A percentile compares a stretch with the other conserved stretches of the same genome.
phyloP scores from a whole-genome alignment of 1,140 invertebrate species.

The Euura lappo region DNA sequence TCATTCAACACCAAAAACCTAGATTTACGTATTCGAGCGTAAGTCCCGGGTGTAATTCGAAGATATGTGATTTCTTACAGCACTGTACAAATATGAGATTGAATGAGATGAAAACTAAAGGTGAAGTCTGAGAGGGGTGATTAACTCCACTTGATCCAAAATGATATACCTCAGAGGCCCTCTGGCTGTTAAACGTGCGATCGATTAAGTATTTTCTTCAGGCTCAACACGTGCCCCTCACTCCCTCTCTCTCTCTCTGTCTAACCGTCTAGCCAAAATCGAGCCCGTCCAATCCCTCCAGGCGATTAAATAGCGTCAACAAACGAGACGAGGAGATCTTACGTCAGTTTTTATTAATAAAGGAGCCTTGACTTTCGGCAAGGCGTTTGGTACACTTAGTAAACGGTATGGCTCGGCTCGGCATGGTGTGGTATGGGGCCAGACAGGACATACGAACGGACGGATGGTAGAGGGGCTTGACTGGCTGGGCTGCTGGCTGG shows the following conservation, averaged over 20 bases:
- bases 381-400: constrained; percentile 1
- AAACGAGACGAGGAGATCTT: not conserved
- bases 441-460: constrained; percentile 6
- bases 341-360: constrained; percentile 5
- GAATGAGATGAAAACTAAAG: no score
- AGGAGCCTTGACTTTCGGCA: constrained; percentile 1
- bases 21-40: not conserved
- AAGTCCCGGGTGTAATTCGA: not conserved
- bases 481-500: not conserved
- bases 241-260: no score
- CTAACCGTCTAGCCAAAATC: constrained; percentile 4
- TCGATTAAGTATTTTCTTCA: not conserved
- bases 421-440: constrained; percentile 4
- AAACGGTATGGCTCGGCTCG: not conserved
- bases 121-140: not conserved
- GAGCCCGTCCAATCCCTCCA: not conserved
- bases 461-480: not conserved
- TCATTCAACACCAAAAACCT: not conserved
- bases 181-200: not conserved
- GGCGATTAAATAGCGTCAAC: not conserved
- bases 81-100: no score
- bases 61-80: not conserved
- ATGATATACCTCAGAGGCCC: not conserved
- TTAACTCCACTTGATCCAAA: constrained; percentile 4
- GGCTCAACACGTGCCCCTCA: not conserved